Percentiles rank a stretch among this genome's conserved stretches.
phyloP scores from a whole-genome alignment of 2,888 invertebrate genomes.

The Cheilosia vulpina region DNA sequence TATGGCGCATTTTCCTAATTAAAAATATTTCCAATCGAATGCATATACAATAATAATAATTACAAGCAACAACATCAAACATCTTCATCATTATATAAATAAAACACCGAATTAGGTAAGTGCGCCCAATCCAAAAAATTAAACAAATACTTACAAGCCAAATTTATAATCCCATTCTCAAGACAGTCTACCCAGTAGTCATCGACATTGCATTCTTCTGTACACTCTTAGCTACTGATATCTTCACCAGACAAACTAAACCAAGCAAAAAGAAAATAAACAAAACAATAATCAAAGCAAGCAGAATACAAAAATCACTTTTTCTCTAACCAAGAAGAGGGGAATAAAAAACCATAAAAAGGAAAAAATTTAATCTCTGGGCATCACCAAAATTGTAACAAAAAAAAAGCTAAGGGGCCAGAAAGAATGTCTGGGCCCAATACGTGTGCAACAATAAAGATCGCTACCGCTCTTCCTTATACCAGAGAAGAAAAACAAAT shows the following conservation, averaged over 20 bases:
- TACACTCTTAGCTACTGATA: conserved; percentile 36
- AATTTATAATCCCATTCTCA: conserved; percentile 16
- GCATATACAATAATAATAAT: no score
- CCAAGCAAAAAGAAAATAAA: conserved; percentile 53
- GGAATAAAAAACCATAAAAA: conserved; percentile 20
- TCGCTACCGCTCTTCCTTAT: conserved; percentile 44
- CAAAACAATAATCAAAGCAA: conserved; percentile 34
- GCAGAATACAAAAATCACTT: conserved; percentile 4
- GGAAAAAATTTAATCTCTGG: conserved; percentile 57
- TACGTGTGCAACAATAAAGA: conserved; percentile 51
- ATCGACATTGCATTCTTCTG: conserved; percentile 42
- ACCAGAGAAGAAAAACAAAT: conserved; percentile 9
- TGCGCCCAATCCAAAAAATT: neutral
- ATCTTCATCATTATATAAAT: neutral
- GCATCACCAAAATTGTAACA: conserved; percentile 28
- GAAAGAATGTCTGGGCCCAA: neutral
- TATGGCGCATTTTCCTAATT: no score
- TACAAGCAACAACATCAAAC: no score
- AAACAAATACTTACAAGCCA: conserved; percentile 11
- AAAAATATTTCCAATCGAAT: no score
- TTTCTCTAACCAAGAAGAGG: conserved; percentile 16
- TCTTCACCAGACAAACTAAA: conserved; percentile 19
- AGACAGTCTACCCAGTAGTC: conserved; percentile 41
- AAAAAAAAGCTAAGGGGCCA: neutral
- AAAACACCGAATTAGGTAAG: neutral